Conservation (phyloP, 2,888 invertebrate species). For the Adelognathus sp. region DNA sequence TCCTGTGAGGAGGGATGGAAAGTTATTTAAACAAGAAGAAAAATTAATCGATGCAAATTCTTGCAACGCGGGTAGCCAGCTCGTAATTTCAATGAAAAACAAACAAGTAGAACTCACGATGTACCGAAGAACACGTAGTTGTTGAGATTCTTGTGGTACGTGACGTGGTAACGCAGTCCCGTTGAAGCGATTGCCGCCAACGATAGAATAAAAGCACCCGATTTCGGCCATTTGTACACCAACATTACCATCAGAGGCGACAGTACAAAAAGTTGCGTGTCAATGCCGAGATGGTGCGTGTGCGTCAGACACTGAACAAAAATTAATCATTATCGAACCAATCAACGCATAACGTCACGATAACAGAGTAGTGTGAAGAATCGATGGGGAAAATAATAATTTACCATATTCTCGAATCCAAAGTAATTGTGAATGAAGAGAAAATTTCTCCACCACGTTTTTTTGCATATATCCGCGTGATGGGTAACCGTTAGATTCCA, state of each 20-base stretch:
- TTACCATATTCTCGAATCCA: conserved; percentile 88
- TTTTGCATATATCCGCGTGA: conserved; percentile 86
- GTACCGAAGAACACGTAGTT: conserved; percentile 88
- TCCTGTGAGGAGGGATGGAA: conserved; percentile 80
- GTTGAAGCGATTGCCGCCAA: conserved; percentile 83
- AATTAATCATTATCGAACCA: neutral
- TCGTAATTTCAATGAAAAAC: neutral
- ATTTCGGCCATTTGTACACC: conserved; percentile 85
- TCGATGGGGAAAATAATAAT: conserved; percentile 16
- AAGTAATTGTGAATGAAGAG: conserved; percentile 88
- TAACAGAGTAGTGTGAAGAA: neutral
- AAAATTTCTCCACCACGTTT: conserved; percentile 88
- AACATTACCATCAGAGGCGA: conserved; percentile 84
- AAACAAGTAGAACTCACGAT: conserved; percentile 82
- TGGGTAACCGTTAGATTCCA: conserved; percentile 87
- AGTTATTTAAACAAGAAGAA: neutral
- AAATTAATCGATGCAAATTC: neutral
- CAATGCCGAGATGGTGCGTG: conserved; percentile 88
- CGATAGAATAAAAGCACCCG: conserved; percentile 81
- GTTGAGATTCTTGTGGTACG: conserved; percentile 84
- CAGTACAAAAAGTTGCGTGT: conserved; percentile 86
- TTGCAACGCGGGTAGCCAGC: neutral
- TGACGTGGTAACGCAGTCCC: conserved; percentile 84
- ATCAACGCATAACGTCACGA: neutral
- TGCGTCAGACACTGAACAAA: conserved; percentile 85